Evolutionary conservation across 2,113 vertebrate genomes (phyloP).

Genomic region (Scomber japonicus): DNA sequence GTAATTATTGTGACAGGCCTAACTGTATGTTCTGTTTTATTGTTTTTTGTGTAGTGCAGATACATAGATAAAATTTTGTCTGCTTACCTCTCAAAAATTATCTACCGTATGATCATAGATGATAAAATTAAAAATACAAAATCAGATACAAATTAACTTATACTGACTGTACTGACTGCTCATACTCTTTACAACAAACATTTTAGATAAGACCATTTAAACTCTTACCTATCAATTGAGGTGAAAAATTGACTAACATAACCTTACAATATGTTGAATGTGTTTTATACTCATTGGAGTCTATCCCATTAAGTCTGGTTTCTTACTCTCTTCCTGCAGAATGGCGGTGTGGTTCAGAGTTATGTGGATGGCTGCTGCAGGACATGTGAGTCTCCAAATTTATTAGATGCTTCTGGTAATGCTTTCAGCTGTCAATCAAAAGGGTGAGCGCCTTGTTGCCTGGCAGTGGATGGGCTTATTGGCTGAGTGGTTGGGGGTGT

Average conservation of each 20-base stretch:
- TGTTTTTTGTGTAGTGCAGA: too few relatives aligned
- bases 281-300: background rate
- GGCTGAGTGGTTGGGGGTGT: constrained; percentile 78
- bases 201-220: too few relatives aligned
- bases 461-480: constrained; percentile 82
- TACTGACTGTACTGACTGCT: too few relatives aligned
- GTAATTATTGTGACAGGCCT: too few relatives aligned
- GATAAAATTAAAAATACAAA: too few relatives aligned
- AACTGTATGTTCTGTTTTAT: too few relatives aligned
- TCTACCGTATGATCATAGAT: too few relatives aligned
- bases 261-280: background rate
- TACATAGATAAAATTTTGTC: too few relatives aligned
- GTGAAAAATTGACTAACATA: background rate
- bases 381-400: constrained; percentile 92
- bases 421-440: constrained; percentile 80
- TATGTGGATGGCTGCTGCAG: constrained; percentile 97
- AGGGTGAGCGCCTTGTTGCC: constrained; percentile 82
- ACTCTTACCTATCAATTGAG: background rate
- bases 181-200: too few relatives aligned
- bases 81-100: too few relatives aligned
- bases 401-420: constrained; percentile 75
- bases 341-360: constrained; percentile 91
- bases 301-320: background rate
- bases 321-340: constrained; percentile 85
- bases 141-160: too few relatives aligned